These are phyloP conservation scores for Dufourea novaeangliae DNA, from an alignment of 1,140 invertebrate species.

Conservation along the genomic window DNA sequence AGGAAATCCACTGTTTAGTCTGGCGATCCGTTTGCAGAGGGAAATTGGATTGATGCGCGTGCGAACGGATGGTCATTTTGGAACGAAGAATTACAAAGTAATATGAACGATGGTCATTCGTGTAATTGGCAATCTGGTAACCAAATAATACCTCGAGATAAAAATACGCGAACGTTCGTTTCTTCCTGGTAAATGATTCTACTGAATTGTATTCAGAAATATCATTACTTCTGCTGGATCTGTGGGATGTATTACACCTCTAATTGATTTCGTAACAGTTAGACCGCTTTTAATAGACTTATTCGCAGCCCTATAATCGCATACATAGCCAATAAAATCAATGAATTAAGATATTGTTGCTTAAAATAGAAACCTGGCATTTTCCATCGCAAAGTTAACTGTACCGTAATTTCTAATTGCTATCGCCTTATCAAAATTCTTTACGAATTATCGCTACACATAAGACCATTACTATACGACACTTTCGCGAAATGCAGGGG, in stretches of 20 bases:
- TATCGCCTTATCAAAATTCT: conserved; percentile 24
- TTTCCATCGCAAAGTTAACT: not conserved
- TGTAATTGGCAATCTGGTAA: not conserved
- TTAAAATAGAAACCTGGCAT: not conserved
- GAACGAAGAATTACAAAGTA: not conserved
- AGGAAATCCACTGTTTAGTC: not conserved
- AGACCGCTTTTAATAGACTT: conserved; percentile 17
- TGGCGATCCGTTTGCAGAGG: not conserved
- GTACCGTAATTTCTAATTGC: not conserved
- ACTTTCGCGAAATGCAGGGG: not conserved
- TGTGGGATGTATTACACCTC: not conserved
- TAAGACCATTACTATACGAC: not conserved
- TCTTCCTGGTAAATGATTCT: not conserved
- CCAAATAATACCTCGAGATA: not conserved
- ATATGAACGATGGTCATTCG: not conserved
- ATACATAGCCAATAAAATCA: not conserved
- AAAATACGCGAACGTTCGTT: not conserved
- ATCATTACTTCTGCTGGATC: not conserved
- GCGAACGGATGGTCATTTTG: conserved; percentile 3
- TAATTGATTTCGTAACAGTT: conserved; percentile 11
- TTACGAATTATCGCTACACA: conserved; percentile 6
- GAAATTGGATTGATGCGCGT: conserved; percentile 17
- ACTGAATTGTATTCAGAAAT: not conserved
- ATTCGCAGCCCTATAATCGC: not conserved
- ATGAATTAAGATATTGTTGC: conserved; percentile 21